phyloP scores from a whole-genome alignment of 2,888 invertebrate species.

The Campaea margaritaria region DNA sequence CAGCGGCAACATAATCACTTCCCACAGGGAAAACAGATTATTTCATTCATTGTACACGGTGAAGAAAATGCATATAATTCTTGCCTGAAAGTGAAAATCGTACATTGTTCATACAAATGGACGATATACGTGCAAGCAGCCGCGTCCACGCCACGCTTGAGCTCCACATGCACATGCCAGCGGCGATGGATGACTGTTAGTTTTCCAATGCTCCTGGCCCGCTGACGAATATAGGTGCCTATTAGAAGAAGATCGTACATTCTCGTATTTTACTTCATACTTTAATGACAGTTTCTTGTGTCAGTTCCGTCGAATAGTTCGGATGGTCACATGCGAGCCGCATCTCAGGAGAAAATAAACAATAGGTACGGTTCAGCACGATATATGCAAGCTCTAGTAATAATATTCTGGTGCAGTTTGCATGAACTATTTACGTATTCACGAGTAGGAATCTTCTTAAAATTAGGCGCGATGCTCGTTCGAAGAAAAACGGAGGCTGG shows the following conservation, averaged over 20 bases:
- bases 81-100: slow-evolving; percentile 78
- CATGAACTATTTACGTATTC: neutral
- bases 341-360: slow-evolving; percentile 65
- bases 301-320: slow-evolving; percentile 79
- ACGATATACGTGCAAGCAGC: slow-evolving; percentile 51
- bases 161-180: slow-evolving; percentile 55
- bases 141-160: slow-evolving; percentile 56
- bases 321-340: slow-evolving; percentile 77
- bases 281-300: slow-evolving; percentile 78
- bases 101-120: slow-evolving; percentile 57
- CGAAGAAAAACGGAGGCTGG: no score
- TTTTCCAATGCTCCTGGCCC: slow-evolving; percentile 59
- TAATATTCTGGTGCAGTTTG: slow-evolving; percentile 2
- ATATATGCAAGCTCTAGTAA: slow-evolving; percentile 37
- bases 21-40: slow-evolving; percentile 28
- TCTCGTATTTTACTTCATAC: slow-evolving; percentile 71
- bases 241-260: slow-evolving; percentile 62
- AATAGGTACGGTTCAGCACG: slow-evolving; percentile 59
- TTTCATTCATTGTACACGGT: slow-evolving; percentile 41
- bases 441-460: no score
- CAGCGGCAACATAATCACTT: neutral
- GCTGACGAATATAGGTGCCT: slow-evolving; percentile 52
- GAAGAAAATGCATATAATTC: slow-evolving; percentile 37
- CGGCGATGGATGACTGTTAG: slow-evolving; percentile 43
- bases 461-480: no score